Percentiles rank a stretch among this genome's conserved stretches.
phyloP scores from a whole-genome alignment of 2,888 invertebrate genomes.

The Cephus pulcher region DNA sequence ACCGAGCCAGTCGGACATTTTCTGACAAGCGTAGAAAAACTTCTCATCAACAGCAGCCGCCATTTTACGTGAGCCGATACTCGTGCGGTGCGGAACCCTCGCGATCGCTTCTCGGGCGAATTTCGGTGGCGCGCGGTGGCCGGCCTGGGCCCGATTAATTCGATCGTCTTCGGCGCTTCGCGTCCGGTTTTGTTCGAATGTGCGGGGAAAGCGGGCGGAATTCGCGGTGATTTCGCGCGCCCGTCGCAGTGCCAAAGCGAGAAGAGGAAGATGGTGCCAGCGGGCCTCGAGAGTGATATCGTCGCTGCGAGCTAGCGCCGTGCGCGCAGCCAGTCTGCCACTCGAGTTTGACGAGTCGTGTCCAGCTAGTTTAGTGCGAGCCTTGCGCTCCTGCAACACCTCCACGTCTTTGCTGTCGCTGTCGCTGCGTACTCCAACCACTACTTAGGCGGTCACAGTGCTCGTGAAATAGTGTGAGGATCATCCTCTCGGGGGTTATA shows the following conservation, averaged over 20 bases:
- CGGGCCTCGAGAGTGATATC: slow-evolving; percentile 51
- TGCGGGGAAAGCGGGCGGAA: slow-evolving; percentile 45
- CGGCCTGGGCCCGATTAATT: slow-evolving; percentile 43
- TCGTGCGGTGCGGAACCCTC: slow-evolving; percentile 55
- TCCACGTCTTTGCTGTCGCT: slow-evolving; percentile 11
- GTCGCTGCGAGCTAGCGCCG: slow-evolving; percentile 60
- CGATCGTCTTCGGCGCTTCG: slow-evolving; percentile 39
- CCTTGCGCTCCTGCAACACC: slow-evolving; percentile 32
- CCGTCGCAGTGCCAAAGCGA: slow-evolving; percentile 55
- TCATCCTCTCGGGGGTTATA: slow-evolving; percentile 20
- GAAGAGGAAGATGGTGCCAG: slow-evolving; percentile 36
- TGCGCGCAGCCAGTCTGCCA: slow-evolving; percentile 60
- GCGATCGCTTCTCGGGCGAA: slow-evolving; percentile 47
- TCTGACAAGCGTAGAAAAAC: slow-evolving; percentile 96
- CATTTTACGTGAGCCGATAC: slow-evolving; percentile 82
- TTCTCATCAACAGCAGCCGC: slow-evolving; percentile 92
- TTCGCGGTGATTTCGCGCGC: slow-evolving; percentile 49
- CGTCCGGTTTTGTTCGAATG: slow-evolving; percentile 41
- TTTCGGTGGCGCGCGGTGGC: slow-evolving; percentile 50
- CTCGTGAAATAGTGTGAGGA: slow-evolving; percentile 1
- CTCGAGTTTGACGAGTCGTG: slow-evolving; percentile 46
- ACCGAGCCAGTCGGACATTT: slow-evolving; percentile 69
- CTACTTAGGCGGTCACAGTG: not conserved
- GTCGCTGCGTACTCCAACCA: not conserved
- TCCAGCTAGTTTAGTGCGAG: slow-evolving; percentile 19